A percentile compares a stretch with the other conserved stretches of the same genome.
Conservation (phyloP, 1,140 invertebrate genomes). For the Anthonomus grandis region DNA sequence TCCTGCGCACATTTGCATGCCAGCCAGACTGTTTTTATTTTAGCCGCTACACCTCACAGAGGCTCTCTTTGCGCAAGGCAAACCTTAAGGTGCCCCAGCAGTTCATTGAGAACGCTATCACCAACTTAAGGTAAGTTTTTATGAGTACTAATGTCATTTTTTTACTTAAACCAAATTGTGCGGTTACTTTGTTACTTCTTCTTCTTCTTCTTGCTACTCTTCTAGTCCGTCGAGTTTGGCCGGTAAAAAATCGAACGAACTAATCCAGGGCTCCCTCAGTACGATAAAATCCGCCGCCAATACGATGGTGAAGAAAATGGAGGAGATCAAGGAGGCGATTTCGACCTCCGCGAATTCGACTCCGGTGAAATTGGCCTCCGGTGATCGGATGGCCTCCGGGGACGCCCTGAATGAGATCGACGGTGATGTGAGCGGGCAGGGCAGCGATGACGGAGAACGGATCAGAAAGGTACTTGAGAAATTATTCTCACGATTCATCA, state of each 20-base stretch:
- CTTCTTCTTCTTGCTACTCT: too few relatives aligned
- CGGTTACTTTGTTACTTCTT: not conserved
- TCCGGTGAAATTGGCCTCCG: conserved; percentile 65
- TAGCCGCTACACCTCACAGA: conserved; percentile 76
- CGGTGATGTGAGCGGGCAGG: conserved; percentile 48
- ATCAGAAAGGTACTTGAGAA: conserved; percentile 41
- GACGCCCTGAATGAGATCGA: conserved; percentile 27
- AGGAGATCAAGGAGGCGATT: conserved; percentile 90
- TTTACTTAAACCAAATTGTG: not conserved
- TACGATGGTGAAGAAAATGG: conserved; percentile 83
- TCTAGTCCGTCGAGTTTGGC: conserved; percentile 77
- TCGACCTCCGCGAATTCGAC: conserved; percentile 81
- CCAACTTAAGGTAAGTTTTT: conserved; percentile 66
- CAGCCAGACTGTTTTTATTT: conserved; percentile 51
- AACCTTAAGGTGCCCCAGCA: conserved; percentile 68
- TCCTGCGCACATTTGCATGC: conserved; percentile 19
- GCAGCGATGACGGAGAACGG: conserved; percentile 48
- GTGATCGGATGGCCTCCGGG: conserved; percentile 36
- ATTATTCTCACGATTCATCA: too few relatives aligned
- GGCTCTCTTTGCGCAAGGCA: conserved; percentile 71
- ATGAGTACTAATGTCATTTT: not conserved
- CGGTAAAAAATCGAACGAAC: conserved; percentile 83
- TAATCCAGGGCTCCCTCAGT: conserved; percentile 79
- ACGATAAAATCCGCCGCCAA: conserved; percentile 83
- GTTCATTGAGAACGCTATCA: conserved; percentile 66